Evolutionary conservation across 2,797 vertebrate species (phyloP).

Genomic region (Amblyopsis hoosieri): DNA sequence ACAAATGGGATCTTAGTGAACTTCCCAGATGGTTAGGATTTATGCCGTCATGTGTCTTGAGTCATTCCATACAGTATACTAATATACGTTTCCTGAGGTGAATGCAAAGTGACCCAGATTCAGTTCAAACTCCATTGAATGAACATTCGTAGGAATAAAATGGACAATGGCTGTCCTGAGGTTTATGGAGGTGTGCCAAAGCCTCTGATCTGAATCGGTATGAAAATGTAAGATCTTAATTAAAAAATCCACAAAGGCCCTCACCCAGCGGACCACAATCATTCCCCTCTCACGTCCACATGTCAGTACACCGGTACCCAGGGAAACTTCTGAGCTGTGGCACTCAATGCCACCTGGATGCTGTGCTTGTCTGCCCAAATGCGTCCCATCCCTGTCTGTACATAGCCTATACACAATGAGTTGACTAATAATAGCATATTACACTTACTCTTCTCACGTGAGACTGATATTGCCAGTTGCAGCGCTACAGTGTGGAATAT

Average conservation of each 20-base stretch:
- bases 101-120: background rate
- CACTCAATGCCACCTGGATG: background rate
- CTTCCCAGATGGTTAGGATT: too few species aligned
- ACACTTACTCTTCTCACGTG: constrained; percentile 51
- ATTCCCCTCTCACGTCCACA: background rate
- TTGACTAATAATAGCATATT: constrained; percentile 29
- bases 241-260: constrained; percentile 19
- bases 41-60: too few species aligned
- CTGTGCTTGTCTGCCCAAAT: too few species aligned
- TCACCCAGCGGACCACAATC: constrained; percentile 18
- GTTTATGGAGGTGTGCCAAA: constrained; percentile 55
- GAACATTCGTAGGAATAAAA: background rate
- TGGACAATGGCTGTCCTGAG: constrained; percentile 28
- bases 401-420: background rate
- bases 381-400: background rate
- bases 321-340: too few species aligned
- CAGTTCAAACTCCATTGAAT: background rate
- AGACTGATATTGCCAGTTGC: constrained; percentile 58
- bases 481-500: constrained; percentile 44
- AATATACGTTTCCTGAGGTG: too few species aligned
- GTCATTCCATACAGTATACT: too few species aligned
- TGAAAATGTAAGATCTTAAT: constrained; percentile 71
- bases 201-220: constrained; percentile 74
- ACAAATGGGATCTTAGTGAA: too few species aligned
- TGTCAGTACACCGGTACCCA: too few species aligned